phyloP scores from a whole-genome alignment of 1,140 invertebrate genomes.

The Phymastichus coffea region DNA sequence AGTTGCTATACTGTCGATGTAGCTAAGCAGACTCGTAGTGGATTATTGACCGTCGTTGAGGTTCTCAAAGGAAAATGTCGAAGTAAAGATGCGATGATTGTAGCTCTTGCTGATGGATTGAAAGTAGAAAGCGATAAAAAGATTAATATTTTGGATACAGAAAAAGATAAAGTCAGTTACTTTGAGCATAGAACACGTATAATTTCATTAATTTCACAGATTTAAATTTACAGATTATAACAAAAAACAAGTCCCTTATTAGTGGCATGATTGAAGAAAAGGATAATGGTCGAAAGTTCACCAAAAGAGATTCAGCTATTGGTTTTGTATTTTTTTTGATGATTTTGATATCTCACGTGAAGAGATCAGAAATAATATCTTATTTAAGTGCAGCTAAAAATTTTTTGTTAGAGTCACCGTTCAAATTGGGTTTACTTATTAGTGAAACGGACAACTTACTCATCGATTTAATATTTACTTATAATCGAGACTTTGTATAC shows the following conservation, averaged over 20 bases:
- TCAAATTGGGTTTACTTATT: not conserved
- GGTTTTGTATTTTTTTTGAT: conserved; percentile 18
- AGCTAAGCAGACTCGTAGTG: not conserved
- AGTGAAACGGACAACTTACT: not conserved
- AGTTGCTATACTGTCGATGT: not conserved
- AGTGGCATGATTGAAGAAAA: too few relatives aligned
- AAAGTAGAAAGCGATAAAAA: not conserved
- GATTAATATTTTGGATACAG: not conserved
- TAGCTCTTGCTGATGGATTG: conserved; percentile 25
- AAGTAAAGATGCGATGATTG: conserved; percentile 29
- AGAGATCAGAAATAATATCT: not conserved
- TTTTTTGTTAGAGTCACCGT: not conserved
- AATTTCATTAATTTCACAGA: too few relatives aligned
- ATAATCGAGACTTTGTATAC: too few relatives aligned
- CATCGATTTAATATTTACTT: not conserved
- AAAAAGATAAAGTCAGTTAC: too few relatives aligned
- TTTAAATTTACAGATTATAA: too few relatives aligned
- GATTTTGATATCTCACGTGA: conserved; percentile 14
- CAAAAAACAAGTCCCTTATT: too few relatives aligned
- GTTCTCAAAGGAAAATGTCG: conserved; percentile 3
- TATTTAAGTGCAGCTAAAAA: not conserved
- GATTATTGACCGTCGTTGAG: not conserved
- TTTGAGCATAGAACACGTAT: too few relatives aligned
- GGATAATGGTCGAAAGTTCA: not conserved
- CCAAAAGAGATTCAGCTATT: conserved; percentile 17